Evolutionary conservation across 2,888 invertebrate genomes (phyloP), one percentile per base, ranked within the genome.

Genomic region (Coelinius sp.): DNA sequence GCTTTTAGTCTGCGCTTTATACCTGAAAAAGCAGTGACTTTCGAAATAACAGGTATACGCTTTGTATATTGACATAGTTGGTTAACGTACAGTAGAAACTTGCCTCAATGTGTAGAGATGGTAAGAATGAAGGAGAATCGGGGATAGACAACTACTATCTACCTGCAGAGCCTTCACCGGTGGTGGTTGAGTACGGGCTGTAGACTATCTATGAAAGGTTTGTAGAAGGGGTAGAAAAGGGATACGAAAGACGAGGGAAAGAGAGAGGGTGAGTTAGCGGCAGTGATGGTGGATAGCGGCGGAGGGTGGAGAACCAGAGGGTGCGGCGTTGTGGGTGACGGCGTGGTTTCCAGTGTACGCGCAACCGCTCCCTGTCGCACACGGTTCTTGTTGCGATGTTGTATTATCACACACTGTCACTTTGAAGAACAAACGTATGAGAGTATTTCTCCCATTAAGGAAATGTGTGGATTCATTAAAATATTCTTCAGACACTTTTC

Each of bases 341-440:
- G 81, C 82, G 79, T 82, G 82, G 82, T 82, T 80, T 83, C 80
- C 84, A 87, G 86, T 85, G 81, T 86, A 84, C 85, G 83, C 84
- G 84, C 87, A 85, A 83, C 86, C 87, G 86, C 87, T 86, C 87
- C 86, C 86, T 84, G 85, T 84, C 84, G 84, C 83, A 82, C 84
- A 84, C 74, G 49, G 22, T 63, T 44, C 41, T 31, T 31, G 22
- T 59, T 65, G n/a, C 67, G 35, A 24, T 49, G 53, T n/a, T n/a
- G n/a, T n/a, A n/a, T n/a, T 35, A 53, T 22, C 20, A 24, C 27
- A 62, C 52, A 56, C 46, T 62, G 56, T 44, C 20, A 35, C 59
- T 59, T 35, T 17, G 59, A 22, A 35, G 27, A 56, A n/a, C 1
- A 59, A 22, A 49, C n/a, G 35, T n/a, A 53, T 4, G 12, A 35